Conservation (phyloP, 2,888 invertebrate species). For the Argyresthia albistria region DNA sequence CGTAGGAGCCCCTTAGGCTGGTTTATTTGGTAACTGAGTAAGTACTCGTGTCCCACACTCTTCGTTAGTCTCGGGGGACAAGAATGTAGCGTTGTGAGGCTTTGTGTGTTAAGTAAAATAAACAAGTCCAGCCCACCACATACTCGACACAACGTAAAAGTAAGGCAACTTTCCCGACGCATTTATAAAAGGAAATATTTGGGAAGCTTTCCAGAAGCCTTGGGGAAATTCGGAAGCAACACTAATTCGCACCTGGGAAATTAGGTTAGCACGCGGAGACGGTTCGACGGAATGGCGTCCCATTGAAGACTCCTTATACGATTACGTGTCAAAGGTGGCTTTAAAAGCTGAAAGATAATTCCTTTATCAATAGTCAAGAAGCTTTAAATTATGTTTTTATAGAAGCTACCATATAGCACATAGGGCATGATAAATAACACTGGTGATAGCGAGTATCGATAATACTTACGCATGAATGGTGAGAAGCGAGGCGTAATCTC, state of each 20-base stretch:
- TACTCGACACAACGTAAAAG: background rate
- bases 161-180: background rate
- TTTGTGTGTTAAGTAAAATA: background rate
- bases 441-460: background rate
- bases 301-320: background rate
- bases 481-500: constrained; percentile 2
- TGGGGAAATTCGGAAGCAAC: constrained; percentile 5
- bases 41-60: background rate
- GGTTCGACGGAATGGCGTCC: background rate
- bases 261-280: background rate
- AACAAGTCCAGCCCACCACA: background rate
- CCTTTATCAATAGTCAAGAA: no score
- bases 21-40: no score
- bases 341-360: no score
- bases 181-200: background rate
- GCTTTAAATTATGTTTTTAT: no score
- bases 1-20: no score
- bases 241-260: constrained; percentile 8
- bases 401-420: background rate
- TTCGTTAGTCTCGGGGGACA: background rate
- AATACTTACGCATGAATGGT: background rate
- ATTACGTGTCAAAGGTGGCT: no score
- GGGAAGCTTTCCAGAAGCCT: background rate
- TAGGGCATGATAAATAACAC: background rate
- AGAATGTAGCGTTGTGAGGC: background rate